Base-by-base conservation (phyloP, 2,113 vertebrate species). In the Barnardius zonarius region DNA sequence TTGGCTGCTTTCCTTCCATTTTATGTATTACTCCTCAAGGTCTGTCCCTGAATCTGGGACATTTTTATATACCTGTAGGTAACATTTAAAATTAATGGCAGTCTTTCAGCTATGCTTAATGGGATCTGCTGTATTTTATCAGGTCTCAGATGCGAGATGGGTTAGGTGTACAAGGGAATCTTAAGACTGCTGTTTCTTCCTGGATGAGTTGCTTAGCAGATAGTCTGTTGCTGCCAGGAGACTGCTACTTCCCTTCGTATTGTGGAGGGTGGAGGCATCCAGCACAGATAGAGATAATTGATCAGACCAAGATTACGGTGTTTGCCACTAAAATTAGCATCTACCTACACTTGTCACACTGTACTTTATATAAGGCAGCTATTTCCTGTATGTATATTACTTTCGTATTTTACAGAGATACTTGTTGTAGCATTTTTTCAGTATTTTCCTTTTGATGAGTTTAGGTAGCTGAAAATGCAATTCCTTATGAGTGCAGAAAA, bases 11-110 rank as follows among this genome's bases (percentile, higher is more conserved):
- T 86, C 57, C 64, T 94, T 95, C 54, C 57, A 41, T 86, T 93
- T 92, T 88, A 92, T 83, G 35, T 90, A 79, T 91, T 92, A 90
- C 84, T 96, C 76, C 73, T 90, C 90, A 93, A 88, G 62, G 61
- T 86, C 86, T 94, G 64, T 82, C 88, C 62, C 93, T 90, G 66
- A 92, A 88, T 95, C 73, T 90, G 69, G 80, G 73, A 91, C 90
- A 84, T 86, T 82, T 95, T 92, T 94, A 88, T 85, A 69, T 88
- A 93, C 69, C 76, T 94, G 80, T 64, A 86, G 66, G 76, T 94
- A 94, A 64, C 83, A 41, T 75, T 68, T 90, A 81, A 94, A 92
- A 86, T 93, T 94, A 94, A 93, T 92, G 55, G 33, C 64, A 84
- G 55, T 51, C 66, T 93, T 95, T 90, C 80, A 72, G 57, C 55